phyloP scores from a whole-genome alignment of 2,113 vertebrate species.

The Arothron firmamentum region DNA sequence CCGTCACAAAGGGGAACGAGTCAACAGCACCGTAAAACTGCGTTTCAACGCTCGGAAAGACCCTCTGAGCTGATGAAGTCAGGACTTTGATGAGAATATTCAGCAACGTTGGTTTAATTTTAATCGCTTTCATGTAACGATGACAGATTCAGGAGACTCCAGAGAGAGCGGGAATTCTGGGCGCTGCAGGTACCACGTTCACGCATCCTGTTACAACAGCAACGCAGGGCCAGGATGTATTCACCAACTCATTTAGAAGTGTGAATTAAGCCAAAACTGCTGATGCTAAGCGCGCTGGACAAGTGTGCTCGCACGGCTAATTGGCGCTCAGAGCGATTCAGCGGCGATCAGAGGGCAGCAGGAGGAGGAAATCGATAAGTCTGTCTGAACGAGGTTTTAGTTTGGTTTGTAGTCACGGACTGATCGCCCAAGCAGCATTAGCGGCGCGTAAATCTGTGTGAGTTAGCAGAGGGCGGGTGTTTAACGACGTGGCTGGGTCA shows the following conservation, averaged over 20 bases:
- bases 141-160: too few species aligned
- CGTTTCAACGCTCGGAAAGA: too few species aligned
- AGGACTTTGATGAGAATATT: too few species aligned
- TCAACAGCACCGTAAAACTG: too few species aligned
- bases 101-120: too few species aligned
- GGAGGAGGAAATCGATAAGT: constrained; percentile 54
- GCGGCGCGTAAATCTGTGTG: constrained; percentile 28
- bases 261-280: neutral
- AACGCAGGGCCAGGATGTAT: neutral
- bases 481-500: constrained; percentile 32
- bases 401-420: constrained; percentile 30
- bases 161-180: too few species aligned
- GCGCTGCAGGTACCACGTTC: too few species aligned
- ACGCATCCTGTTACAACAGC: neutral
- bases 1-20: too few species aligned
- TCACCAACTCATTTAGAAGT: too few species aligned
- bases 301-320: constrained; percentile 30
- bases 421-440: constrained; percentile 50
- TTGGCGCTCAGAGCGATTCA: constrained; percentile 43
- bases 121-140: too few species aligned
- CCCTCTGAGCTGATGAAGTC: too few species aligned
- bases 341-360: neutral
- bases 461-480: constrained; percentile 42
- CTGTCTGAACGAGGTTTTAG: constrained; percentile 26
- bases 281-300: constrained; percentile 9